These are phyloP conservation scores for Drosophila nigromelanica DNA, from an alignment of 1,140 invertebrate species.

Conservation along the genomic window DNA sequence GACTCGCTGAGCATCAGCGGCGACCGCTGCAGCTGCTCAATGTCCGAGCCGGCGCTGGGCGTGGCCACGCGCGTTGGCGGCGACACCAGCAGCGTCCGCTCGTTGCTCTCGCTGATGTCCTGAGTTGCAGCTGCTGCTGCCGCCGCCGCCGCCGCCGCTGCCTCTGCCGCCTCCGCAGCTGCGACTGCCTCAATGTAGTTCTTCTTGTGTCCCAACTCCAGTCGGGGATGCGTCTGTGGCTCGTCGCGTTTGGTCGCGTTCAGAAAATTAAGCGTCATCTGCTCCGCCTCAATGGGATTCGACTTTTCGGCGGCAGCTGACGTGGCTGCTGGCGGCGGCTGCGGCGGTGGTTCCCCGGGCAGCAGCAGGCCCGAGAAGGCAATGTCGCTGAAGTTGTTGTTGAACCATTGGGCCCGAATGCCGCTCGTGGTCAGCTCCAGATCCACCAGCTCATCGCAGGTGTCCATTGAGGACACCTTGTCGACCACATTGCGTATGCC, in stretches of 20 bases:
- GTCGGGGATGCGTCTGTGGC: neutral
- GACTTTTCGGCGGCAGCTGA: slow-evolving; percentile 15
- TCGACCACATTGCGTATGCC: slow-evolving; percentile 89
- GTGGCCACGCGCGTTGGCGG: slow-evolving; percentile 17
- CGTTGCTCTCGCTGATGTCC: slow-evolving; percentile 13
- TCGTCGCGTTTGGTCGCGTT: slow-evolving; percentile 7
- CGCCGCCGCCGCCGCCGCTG: neutral
- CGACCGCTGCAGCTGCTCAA: slow-evolving; percentile 57
- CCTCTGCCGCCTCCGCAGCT: neutral
- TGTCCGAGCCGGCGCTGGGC: slow-evolving; percentile 29
- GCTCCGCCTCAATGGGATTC: slow-evolving; percentile 11
- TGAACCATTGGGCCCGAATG: slow-evolving; percentile 75
- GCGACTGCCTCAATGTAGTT: slow-evolving; percentile 16
- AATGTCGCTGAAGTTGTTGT: slow-evolving; percentile 77
- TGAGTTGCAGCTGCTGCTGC: neutral
- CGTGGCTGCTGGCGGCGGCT: neutral
- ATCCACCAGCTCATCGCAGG: slow-evolving; percentile 75
- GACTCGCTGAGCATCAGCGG: slow-evolving; percentile 48
- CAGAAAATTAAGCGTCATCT: slow-evolving; percentile 52
- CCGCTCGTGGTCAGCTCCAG: slow-evolving; percentile 68
- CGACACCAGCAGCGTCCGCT: slow-evolving; percentile 33
- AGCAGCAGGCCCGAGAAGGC: slow-evolving; percentile 54
- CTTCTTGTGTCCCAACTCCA: slow-evolving; percentile 37
- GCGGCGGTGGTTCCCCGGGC: slow-evolving; percentile 60
- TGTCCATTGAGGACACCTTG: slow-evolving; percentile 83